Base-by-base conservation (phyloP, 2,113 vertebrate species). In the Pithys albifrons region DNA sequence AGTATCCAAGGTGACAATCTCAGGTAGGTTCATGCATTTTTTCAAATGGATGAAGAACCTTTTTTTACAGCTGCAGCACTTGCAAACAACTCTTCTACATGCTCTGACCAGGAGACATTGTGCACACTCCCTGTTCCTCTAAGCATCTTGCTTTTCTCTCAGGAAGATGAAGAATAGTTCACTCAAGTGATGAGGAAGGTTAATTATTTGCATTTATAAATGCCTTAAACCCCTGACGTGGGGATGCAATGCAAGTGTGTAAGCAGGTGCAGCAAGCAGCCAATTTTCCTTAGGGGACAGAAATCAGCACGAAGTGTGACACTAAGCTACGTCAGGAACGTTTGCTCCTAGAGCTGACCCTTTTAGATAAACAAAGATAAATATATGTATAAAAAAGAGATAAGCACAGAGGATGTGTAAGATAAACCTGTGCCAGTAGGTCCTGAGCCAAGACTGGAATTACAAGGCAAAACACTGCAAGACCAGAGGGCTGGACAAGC, bases 111-210 rank as follows among this genome's bases (percentile, higher is more conserved):
- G 3, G 7, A 37, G 54, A 51, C 45, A 24, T 5, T 4, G 9
- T 0, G 14, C 37, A 39, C 0, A 0, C 28, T 80, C 39, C 39
- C n/a, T 69, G 0, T 27, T 41, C 66, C 31, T 67, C 46, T 20
- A 0, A 10, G 9, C 45, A 29, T 78, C 70, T 78, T 58, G 35
- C 31, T 93, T 70, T 76, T 41, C 58, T 75, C 41, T 25, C 0
- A 23, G 37, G 69, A 67, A 55, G 69, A 62, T 19, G 64, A 31
- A 46, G 49, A 15, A 27, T n/a, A n/a, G 18, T 9, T 87, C 29
- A 27, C 29, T 45, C 19, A 29, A 28, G 24, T 31, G 57, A 41
- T 13, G 33, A 70, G 51, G 33, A 79, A 79, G 11, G 19, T 62
- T 49, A 65, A 61, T 69, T 31, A 31, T 17, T 48, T 39, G 6